Evolutionary conservation across 2,888 invertebrate genomes (phyloP).

Genomic region (Ariolimax columbianus): DNA sequence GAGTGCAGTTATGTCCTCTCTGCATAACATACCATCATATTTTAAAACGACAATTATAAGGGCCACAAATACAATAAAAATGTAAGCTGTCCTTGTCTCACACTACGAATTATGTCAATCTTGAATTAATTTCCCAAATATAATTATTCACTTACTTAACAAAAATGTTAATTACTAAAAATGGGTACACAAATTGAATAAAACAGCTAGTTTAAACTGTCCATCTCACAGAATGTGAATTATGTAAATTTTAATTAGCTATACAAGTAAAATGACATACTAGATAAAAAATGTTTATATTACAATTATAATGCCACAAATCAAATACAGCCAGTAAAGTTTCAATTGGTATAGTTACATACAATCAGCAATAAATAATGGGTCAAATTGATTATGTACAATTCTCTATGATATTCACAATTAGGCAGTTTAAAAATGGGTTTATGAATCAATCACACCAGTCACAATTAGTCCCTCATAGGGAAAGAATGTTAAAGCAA

Average conservation of each 20-base stretch:
- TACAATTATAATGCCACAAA: background rate
- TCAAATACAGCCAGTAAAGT: background rate
- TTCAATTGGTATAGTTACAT: too few relatives aligned
- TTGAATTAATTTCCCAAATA: too few relatives aligned
- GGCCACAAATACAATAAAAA: too few relatives aligned
- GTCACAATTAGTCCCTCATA: background rate
- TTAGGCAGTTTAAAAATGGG: background rate
- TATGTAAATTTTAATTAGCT: background rate
- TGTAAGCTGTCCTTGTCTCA: too few relatives aligned
- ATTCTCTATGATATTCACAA: conserved; percentile 10
- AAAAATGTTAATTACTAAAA: too few relatives aligned
- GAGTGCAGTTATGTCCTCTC: too few relatives aligned
- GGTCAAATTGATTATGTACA: conserved; percentile 13
- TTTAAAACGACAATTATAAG: too few relatives aligned
- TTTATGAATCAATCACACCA: background rate
- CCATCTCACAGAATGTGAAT: background rate
- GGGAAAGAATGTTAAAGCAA: background rate
- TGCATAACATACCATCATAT: too few relatives aligned
- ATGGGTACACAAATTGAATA: too few relatives aligned
- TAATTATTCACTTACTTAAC: too few relatives aligned
- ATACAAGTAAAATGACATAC: background rate
- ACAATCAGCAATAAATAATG: conserved; percentile 21
- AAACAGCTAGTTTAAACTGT: too few relatives aligned
- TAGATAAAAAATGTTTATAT: background rate
- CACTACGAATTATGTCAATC: too few relatives aligned